Base-by-base conservation (phyloP, 1,140 invertebrate species). In the Drosophila sp. region DNA sequence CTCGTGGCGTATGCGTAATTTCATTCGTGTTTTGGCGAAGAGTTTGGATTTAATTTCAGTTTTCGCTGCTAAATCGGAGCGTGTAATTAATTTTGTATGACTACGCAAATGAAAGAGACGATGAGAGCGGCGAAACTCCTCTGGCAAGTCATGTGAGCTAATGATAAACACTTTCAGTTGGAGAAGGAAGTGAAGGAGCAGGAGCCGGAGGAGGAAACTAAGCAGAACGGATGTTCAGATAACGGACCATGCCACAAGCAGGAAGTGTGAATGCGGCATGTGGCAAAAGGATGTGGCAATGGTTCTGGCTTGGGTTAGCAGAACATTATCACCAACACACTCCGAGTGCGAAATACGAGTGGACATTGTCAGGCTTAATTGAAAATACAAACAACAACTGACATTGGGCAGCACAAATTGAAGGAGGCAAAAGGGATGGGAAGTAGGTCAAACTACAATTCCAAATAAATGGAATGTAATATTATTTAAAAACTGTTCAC, bases 51-150 rank as follows among this genome's bases (percentile, higher is more conserved):
- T 8, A 10, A 5, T 30, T 33, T 76, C 66, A 35, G 66, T 65
- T 76, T 76, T 66, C 72, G 44, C 55, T 57, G 66, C 60, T 30
- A 30, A 76, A 70, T 60, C 63, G 60, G 40, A 60, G 72, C 30
- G 69, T 30, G 38, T 76, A 76, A 77, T 71, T 76, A 77, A 66
- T 70, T 56, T 70, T 58, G 62, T 76, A 76, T 77, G 67, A 76
- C 73, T 66, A 58, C 67, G 67, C 67, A 76, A 77, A 76, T 76
- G 75, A 66, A 25, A 17, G n/a, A 25, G 55, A 2, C 27, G 64
- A 32, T 30, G 47, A 11, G 0, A n/a, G 38, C 27, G 29, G 3
- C 25, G 56, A 40, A 33, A 33, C 32, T 62, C 27, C 47, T 65
- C 47, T 11, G 57, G 73, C 75, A 76, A 71, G 73, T 76, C 75